Percentiles rank a stretch among this genome's conserved stretches.
phyloP scores from a whole-genome alignment of 2,113 vertebrate species.

The Calidris pygmaea region DNA sequence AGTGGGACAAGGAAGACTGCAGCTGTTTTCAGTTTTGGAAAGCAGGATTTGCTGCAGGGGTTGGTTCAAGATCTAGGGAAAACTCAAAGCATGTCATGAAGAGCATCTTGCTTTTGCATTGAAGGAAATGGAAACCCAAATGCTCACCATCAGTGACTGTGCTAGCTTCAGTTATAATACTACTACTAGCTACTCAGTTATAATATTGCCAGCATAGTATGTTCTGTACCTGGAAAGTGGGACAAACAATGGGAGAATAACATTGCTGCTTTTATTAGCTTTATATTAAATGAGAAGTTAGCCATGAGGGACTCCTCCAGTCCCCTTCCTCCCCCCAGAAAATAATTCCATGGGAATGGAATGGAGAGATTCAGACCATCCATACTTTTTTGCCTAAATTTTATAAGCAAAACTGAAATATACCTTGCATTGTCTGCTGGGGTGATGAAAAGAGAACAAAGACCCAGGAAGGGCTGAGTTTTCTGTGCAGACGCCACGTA shows the following conservation, averaged over 20 bases:
- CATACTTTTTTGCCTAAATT: background rate
- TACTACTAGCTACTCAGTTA: too few species aligned
- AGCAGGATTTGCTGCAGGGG: background rate
- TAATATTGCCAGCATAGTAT: background rate
- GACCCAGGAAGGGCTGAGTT: background rate
- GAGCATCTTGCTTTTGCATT: background rate
- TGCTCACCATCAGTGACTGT: background rate
- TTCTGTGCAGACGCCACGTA: background rate
- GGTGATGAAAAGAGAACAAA: background rate
- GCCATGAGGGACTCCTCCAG: background rate
- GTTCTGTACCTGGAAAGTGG: background rate
- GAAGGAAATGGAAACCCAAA: background rate
- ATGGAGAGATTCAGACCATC: background rate
- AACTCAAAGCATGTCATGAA: rapidly evolving
- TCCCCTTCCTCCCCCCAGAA: background rate
- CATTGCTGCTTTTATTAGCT: background rate
- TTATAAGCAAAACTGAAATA: background rate
- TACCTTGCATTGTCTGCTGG: background rate
- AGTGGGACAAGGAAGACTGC: background rate
- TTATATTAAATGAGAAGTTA: background rate
- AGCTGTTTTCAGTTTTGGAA: background rate
- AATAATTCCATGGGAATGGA: background rate
- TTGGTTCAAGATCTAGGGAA: background rate
- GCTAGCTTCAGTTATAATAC: too few species aligned
- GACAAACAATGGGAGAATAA: background rate